Conservation (phyloP, 2,888 invertebrate genomes). For the Branchipolynoe longqiensis region DNA sequence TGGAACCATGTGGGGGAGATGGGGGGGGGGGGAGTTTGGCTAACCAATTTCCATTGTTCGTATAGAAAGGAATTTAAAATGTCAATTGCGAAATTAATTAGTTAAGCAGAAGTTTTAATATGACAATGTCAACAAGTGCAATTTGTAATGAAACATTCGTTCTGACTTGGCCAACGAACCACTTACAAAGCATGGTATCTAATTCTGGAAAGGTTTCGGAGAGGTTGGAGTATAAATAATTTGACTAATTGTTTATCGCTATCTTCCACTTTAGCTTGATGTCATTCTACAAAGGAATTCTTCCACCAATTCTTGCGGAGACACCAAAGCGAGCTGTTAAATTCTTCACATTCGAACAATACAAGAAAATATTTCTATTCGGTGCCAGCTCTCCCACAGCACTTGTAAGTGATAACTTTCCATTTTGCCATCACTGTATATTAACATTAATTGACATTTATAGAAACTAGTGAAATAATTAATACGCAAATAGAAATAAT, state of each 20-base stretch:
- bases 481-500: no score
- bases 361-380: slow-evolving; percentile 89
- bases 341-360: slow-evolving; percentile 96
- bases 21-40: no score
- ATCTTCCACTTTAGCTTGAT: slow-evolving; percentile 79
- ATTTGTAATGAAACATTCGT: no score
- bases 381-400: slow-evolving; percentile 50
- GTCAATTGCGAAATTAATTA: no score
- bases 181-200: no score
- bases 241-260: background rate
- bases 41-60: no score
- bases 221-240: background rate
- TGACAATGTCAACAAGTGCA: no score
- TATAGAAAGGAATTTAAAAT: no score
- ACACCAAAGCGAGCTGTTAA: slow-evolving; percentile 97
- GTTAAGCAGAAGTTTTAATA: no score
- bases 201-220: background rate
- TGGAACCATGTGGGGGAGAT: no score
- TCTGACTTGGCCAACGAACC: no score
- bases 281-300: slow-evolving; percentile 95
- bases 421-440: background rate
- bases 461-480: background rate
- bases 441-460: background rate
- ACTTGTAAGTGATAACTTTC: slow-evolving; percentile 55
- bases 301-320: slow-evolving; percentile 95